Base-by-base conservation (phyloP, 2,797 vertebrate species). In the Sebastiscus tertius region DNA sequence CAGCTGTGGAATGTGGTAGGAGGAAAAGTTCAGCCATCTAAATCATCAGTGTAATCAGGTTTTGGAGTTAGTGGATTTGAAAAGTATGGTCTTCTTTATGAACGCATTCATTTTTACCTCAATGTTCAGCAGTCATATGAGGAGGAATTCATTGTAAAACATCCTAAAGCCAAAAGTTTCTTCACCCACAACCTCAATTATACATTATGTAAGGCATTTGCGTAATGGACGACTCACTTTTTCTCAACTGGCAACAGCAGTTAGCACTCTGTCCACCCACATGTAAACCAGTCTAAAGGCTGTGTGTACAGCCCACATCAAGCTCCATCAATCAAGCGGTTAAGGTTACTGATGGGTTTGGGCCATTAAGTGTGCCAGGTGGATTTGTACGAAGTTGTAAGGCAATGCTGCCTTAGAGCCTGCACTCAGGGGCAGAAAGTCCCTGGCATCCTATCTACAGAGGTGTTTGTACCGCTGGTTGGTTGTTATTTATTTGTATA, bases 1-100 rank as follows among this genome's bases (percentile, higher is more conserved):
- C 91, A 93, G 84, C 83, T 92, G 89, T 88, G 87, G 83, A 81
- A 88, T 90, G 87, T 80, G 84, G 72, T 67, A 54, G 59, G 71
- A 79, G 74, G 80, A 70, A 83, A 86, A 59, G 61, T 83, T 90
- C 83, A 87, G 56, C 72, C 58, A 36, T 83, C 63, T 86, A 77
- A 87, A 88, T 86, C 81, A 87, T 83, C 69, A 26, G 31, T 34
- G 55, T 76, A 72, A 86, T 87, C 80, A 58, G 42, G 56, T 73
- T 87, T 72, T 83, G 13, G 63, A 74, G 63, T 67, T 49, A 72
- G 71, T 72, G 56, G 60, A 27, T 59, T 81, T 24, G 59, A 72
- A 78, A 60, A 66, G 61, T 20, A 61, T 49, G 3, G 69, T 49
- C 24, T 60, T 62, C 29, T 62, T 72, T 56, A 22, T 22, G 58